phyloP scores from a whole-genome alignment of 37 sponge, comb jelly and placozoan species.

The Theonella swinhoei region DNA sequence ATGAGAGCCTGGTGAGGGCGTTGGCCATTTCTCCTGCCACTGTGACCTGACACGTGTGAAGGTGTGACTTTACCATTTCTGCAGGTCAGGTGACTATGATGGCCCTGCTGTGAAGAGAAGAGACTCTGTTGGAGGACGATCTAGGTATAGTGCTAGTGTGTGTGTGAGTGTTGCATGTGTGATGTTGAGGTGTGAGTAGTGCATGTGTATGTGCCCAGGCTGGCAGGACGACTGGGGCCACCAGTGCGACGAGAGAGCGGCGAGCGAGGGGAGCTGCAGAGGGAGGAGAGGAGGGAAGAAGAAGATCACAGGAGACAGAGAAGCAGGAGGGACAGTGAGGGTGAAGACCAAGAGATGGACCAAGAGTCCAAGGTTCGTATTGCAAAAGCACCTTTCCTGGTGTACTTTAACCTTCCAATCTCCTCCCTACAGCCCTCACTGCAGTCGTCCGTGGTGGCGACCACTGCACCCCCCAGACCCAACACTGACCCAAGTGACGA shows the following conservation, averaged over 20 bases:
- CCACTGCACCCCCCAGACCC: slow-evolving; percentile 63
- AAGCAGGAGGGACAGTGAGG: not conserved
- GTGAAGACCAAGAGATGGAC: slow-evolving; percentile 20
- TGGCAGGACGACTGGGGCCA: slow-evolving; percentile 60
- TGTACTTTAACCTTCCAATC: too few relatives aligned
- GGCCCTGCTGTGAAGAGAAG: slow-evolving; percentile 61
- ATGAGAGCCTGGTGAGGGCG: slow-evolving; percentile 57
- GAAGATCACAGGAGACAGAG: not conserved
- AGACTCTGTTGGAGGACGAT: slow-evolving; percentile 43
- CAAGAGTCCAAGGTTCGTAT: not conserved
- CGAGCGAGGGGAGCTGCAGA: slow-evolving; percentile 1
- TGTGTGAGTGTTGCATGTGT: not conserved
- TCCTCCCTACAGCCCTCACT: slow-evolving; percentile 43
- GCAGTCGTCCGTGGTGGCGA: slow-evolving; percentile 72
- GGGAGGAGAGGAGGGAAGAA: not conserved
- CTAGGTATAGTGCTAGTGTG: slow-evolving; percentile 28
- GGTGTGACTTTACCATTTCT: not conserved
- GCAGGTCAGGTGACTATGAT: slow-evolving; percentile 18
- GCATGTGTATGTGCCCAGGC: slow-evolving; percentile 7
- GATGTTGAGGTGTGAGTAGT: not conserved
- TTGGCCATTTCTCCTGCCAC: too few relatives aligned
- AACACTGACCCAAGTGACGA: slow-evolving; percentile 33
- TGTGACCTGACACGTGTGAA: not conserved
- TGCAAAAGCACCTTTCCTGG: too few relatives aligned
- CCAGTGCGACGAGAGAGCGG: not conserved